phyloP scores from a whole-genome alignment of 2,113 vertebrate species.

The Malurus elegans region DNA sequence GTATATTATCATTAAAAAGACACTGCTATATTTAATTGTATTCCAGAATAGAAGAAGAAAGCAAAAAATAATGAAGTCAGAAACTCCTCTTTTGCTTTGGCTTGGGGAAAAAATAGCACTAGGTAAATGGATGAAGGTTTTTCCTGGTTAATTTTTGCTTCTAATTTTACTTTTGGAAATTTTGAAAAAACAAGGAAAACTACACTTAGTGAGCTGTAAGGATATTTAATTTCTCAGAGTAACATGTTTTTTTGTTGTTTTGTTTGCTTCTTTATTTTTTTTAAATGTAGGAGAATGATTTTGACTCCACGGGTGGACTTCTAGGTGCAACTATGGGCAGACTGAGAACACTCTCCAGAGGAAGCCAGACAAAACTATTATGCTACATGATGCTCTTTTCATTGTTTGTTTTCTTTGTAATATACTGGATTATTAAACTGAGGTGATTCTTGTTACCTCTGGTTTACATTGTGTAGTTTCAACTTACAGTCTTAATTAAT shows the following conservation, averaged over 20 bases:
- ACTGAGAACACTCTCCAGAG: slow-evolving; percentile 89
- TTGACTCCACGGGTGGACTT: slow-evolving; percentile 92
- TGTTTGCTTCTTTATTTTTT: background rate
- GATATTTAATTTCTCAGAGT: background rate
- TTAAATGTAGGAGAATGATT: slow-evolving; percentile 84
- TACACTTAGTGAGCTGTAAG: background rate
- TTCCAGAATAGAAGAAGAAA: background rate
- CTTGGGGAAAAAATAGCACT: background rate
- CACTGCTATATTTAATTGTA: background rate
- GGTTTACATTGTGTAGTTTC: slow-evolving; percentile 36
- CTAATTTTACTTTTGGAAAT: background rate
- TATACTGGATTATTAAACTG: slow-evolving; percentile 94
- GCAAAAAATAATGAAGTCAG: background rate
- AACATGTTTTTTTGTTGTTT: background rate
- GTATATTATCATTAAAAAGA: background rate
- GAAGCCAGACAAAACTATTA: slow-evolving; percentile 91
- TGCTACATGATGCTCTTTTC: slow-evolving; percentile 96
- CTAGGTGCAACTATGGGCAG: slow-evolving; percentile 90
- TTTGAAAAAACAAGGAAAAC: background rate
- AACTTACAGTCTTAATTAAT: background rate
- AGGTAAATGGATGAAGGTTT: background rate
- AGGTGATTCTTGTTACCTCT: slow-evolving; percentile 70
- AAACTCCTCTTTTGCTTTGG: background rate
- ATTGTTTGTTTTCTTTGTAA: slow-evolving; percentile 91
- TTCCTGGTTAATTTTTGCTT: background rate